A percentile compares a stretch with the other conserved stretches of the same genome.
Conservation (phyloP, 2,888 invertebrate genomes). For the Meliscaeva auricollis region DNA sequence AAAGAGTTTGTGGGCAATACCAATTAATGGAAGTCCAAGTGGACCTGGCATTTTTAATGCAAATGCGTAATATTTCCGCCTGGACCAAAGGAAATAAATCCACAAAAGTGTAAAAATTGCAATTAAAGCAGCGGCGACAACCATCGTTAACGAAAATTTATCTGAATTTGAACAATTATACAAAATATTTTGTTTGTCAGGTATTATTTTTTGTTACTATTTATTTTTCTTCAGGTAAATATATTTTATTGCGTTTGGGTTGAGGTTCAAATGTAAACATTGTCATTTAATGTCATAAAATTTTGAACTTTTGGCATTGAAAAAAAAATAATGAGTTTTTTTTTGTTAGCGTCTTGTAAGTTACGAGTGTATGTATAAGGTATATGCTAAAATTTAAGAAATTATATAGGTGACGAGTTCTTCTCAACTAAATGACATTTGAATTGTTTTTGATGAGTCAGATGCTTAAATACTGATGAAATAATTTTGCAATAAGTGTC, state of each 20-base stretch:
- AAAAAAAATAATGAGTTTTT: background rate
- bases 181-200: background rate
- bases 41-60: slow-evolving; percentile 81
- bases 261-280: background rate
- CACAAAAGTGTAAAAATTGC: slow-evolving; percentile 72
- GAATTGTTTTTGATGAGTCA: too few relatives aligned
- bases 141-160: slow-evolving; percentile 17
- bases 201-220: background rate
- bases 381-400: too few relatives aligned
- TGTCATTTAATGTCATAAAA: background rate
- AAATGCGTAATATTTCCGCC: slow-evolving; percentile 79
- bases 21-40: slow-evolving; percentile 80
- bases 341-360: too few relatives aligned
- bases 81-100: slow-evolving; percentile 80
- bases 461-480: too few relatives aligned
- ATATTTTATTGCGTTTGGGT: background rate
- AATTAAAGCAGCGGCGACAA: slow-evolving; percentile 6
- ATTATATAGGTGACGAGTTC: too few relatives aligned
- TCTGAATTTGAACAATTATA: background rate
- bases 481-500: too few relatives aligned
- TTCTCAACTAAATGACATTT: too few relatives aligned
- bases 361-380: too few relatives aligned
- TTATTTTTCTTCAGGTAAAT: background rate
- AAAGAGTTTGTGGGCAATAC: slow-evolving; percentile 81
- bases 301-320: background rate